These are phyloP conservation scores for Microcebus jonahi DNA, from an alignment of 2,113 vertebrate species.

Conservation along the genomic window DNA sequence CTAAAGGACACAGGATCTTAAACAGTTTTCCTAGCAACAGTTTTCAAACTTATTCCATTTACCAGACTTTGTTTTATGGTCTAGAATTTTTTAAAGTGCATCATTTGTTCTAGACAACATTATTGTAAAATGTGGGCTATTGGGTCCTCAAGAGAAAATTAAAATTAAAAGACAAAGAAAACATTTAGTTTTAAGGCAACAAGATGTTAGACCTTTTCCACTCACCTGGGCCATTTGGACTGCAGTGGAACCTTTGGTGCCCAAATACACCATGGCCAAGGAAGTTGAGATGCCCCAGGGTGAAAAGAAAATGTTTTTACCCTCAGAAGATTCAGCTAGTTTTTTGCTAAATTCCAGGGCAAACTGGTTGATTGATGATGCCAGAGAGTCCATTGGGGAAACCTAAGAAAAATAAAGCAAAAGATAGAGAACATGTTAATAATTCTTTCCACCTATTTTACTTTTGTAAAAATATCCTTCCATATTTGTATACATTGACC, in stretches of 20 bases:
- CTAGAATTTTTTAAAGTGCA: not conserved
- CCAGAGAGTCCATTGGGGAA: constrained; percentile 83
- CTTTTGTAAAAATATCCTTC: not conserved
- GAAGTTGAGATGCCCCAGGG: constrained; percentile 88
- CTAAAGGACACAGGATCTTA: not conserved
- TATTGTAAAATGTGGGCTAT: not conserved
- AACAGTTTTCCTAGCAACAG: not conserved
- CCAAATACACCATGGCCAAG: constrained; percentile 88
- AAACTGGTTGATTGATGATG: constrained; percentile 85
- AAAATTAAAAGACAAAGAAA: not conserved
- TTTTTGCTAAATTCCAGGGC: constrained; percentile 85
- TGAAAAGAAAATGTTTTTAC: constrained; percentile 86
- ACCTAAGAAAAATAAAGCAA: constrained; percentile 41
- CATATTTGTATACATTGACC: not conserved
- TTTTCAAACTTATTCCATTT: not conserved
- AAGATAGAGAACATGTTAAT: not conserved
- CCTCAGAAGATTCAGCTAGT: constrained; percentile 73
- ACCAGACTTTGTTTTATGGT: not conserved
- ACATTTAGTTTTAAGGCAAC: not conserved
- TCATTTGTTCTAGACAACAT: not conserved
- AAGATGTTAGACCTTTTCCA: not conserved
- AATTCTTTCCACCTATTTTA: not conserved
- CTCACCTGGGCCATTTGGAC: constrained; percentile 88
- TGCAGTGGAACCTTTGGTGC: constrained; percentile 85
- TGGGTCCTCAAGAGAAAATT: not conserved